phyloP scores from a whole-genome alignment of 2,113 vertebrate genomes.

The Fukomys damarensis region DNA sequence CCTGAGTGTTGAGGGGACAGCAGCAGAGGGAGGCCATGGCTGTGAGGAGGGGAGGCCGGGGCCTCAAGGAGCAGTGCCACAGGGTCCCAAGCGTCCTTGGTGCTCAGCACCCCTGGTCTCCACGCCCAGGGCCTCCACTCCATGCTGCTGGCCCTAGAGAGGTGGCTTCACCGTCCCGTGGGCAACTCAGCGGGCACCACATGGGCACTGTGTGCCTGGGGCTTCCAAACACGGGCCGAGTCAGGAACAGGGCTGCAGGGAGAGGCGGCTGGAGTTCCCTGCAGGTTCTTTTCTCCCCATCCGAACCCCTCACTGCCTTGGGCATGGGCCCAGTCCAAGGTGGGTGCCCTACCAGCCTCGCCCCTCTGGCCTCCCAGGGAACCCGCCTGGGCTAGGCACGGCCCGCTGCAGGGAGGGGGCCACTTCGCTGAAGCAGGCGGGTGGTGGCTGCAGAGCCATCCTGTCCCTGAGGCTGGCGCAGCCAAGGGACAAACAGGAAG shows the following conservation, averaged over 20 bases:
- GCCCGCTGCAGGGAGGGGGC: background rate
- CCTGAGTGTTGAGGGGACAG: rapidly evolving
- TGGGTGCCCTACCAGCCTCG: rapidly evolving
- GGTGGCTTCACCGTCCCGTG: rapidly evolving
- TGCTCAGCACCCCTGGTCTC: background rate
- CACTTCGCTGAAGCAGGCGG: background rate
- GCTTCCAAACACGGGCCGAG: rapidly evolving
- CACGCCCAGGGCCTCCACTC: rapidly evolving
- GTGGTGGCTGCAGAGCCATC: background rate
- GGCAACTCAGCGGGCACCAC: background rate
- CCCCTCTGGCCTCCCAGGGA: background rate
- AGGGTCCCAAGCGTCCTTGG: rapidly evolving
- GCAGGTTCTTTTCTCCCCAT: rapidly evolving
- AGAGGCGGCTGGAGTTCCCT: rapidly evolving
- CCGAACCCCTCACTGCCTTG: rapidly evolving
- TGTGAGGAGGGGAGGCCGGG: rapidly evolving
- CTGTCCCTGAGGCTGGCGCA: background rate
- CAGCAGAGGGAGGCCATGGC: rapidly evolving
- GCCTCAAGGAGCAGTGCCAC: background rate
- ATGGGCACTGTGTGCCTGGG: rapidly evolving
- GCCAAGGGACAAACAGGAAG: slow-evolving; percentile 55
- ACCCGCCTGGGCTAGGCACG: rapidly evolving
- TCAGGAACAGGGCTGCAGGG: rapidly evolving
- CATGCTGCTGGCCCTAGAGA: rapidly evolving
- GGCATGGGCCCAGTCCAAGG: background rate